A percentile compares a stretch with the other conserved stretches of the same genome.
Evolutionary conservation across 2,888 invertebrate species (phyloP).

Genomic region (Chymomyza fuscimana): DNA sequence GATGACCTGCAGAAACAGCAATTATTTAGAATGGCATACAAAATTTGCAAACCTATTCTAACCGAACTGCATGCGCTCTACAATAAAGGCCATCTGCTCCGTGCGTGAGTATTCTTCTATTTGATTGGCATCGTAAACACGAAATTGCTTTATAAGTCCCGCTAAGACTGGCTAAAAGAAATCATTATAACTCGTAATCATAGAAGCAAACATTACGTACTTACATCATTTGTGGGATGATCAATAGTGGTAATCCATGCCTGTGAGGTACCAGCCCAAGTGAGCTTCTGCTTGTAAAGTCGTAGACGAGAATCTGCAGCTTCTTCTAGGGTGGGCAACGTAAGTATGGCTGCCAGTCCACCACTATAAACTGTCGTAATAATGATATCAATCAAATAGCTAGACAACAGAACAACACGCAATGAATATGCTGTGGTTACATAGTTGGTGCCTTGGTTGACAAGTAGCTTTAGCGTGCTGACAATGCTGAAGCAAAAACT

Average conservation of each 20-base stretch:
- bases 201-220: background rate
- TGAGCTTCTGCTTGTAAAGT: constrained; percentile 81
- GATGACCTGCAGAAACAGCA: constrained; percentile 81
- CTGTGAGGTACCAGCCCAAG: constrained; percentile 85
- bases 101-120: constrained; percentile 78
- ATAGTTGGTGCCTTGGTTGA: constrained; percentile 70
- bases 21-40: background rate
- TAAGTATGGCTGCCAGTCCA: constrained; percentile 84
- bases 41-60: constrained; percentile 30
- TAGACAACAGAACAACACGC: constrained; percentile 64
- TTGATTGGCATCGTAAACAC: constrained; percentile 42
- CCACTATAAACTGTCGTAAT: constrained; percentile 84
- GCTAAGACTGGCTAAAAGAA: constrained; percentile 45
- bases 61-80: constrained; percentile 85
- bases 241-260: constrained; percentile 84
- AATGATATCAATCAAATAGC: constrained; percentile 81
- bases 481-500: constrained; percentile 64
- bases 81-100: constrained; percentile 82
- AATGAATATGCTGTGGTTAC: constrained; percentile 59
- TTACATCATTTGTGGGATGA: constrained; percentile 80
- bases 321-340: constrained; percentile 83
- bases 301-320: constrained; percentile 84
- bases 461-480: constrained; percentile 67
- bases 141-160: constrained; percentile 50
- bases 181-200: background rate